Evolutionary conservation across 1,140 invertebrate genomes (phyloP).

Genomic region (Laodelphax striatellus): DNA sequence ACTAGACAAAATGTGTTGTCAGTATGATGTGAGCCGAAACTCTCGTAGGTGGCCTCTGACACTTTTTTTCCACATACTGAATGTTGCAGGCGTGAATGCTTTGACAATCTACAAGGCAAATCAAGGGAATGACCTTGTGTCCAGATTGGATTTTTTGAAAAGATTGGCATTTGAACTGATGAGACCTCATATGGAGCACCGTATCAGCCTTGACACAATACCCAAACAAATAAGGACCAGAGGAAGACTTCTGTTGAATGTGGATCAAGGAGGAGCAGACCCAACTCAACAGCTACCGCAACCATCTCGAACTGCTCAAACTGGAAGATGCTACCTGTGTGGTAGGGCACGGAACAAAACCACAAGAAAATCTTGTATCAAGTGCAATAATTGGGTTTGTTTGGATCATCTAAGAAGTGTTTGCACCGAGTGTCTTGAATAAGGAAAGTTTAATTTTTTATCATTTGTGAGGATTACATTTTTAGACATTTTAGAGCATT

Average conservation of each 20-base stretch:
- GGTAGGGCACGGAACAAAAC: constrained; percentile 2
- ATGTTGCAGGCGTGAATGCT: background rate
- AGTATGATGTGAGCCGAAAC: background rate
- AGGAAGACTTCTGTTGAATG: background rate
- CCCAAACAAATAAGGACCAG: background rate
- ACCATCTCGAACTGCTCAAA: background rate
- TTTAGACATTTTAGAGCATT: background rate
- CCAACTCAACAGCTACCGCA: background rate
- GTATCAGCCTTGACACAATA: background rate
- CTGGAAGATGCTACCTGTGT: background rate
- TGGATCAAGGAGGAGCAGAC: background rate
- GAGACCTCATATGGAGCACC: background rate
- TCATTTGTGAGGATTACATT: background rate
- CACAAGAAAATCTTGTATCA: background rate
- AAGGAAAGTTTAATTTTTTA: background rate
- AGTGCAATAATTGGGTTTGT: constrained; percentile 2
- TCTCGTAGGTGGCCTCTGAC: constrained; percentile 1
- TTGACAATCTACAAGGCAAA: background rate
- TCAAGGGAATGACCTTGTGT: background rate
- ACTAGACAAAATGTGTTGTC: constrained; percentile 25
- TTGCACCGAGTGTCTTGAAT: background rate
- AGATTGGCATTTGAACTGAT: background rate
- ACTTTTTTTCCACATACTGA: constrained; percentile 5
- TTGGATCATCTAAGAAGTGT: background rate
- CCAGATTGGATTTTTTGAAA: constrained; percentile 1